These are phyloP conservation scores for Zaprionus kolodkinae DNA, from an alignment of 1,140 invertebrate genomes.

Conservation along the genomic window DNA sequence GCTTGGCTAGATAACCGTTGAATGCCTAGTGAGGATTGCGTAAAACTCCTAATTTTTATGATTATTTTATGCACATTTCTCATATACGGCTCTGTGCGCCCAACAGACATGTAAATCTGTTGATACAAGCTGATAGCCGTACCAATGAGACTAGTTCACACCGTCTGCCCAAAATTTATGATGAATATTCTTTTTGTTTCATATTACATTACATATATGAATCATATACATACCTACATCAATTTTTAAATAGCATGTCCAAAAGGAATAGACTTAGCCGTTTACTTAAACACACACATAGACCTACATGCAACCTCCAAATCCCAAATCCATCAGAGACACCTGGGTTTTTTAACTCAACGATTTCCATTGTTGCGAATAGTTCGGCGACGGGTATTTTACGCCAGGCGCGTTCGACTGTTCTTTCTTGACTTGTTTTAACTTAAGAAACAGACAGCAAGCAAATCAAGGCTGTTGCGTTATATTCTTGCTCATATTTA, in stretches of 20 bases:
- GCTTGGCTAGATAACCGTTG: constrained; percentile 25
- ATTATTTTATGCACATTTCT: constrained; percentile 73
- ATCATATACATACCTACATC: not conserved
- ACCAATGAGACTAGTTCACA: not conserved
- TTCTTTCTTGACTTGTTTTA: constrained; percentile 22
- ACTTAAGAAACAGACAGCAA: constrained; percentile 15
- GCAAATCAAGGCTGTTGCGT: constrained; percentile 50
- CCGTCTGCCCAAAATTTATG: constrained; percentile 43
- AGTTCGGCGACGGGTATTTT: too few relatives aligned
- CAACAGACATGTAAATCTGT: constrained; percentile 18
- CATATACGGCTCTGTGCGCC: constrained; percentile 58
- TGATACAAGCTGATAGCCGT: not conserved
- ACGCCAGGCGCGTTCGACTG: too few relatives aligned
- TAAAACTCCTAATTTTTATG: constrained; percentile 68
- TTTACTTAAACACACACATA: too few relatives aligned
- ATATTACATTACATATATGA: not conserved
- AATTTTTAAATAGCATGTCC: too few relatives aligned
- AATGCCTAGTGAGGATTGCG: constrained; percentile 55
- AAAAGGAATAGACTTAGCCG: too few relatives aligned
- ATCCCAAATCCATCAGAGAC: too few relatives aligned
- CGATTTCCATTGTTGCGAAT: too few relatives aligned
- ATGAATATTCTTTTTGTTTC: constrained; percentile 42
- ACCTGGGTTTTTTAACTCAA: too few relatives aligned
- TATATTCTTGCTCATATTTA: constrained; percentile 9
- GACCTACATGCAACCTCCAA: too few relatives aligned